These are phyloP conservation scores for Philypnodon macrostomus DNA, from an alignment of 2,797 vertebrate genomes.

Conservation along the genomic window DNA sequence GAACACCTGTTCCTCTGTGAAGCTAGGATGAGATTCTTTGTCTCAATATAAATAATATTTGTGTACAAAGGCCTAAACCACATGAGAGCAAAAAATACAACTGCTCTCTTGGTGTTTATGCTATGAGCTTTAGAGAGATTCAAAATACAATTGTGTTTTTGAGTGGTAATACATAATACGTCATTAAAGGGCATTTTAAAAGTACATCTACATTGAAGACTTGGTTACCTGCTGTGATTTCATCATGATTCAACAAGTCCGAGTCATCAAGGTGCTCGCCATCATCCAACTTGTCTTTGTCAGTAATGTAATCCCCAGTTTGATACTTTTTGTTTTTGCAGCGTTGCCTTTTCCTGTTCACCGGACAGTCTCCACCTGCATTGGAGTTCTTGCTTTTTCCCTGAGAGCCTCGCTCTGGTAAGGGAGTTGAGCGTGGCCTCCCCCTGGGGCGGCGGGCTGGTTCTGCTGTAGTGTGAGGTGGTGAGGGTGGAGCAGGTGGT, in stretches of 20 bases:
- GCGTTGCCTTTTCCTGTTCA: slow-evolving; percentile 86
- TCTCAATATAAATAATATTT: not conserved
- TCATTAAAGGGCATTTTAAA: no score
- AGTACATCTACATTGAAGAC: slow-evolving; percentile 5
- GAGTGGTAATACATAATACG: no score
- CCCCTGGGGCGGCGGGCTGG: slow-evolving; percentile 80
- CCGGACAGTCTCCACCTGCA: slow-evolving; percentile 65
- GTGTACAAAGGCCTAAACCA: not conserved
- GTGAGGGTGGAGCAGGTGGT: slow-evolving; percentile 47
- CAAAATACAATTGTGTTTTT: no score
- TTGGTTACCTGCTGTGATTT: slow-evolving; percentile 59
- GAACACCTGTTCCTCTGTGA: slow-evolving; percentile 53
- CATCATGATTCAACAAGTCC: slow-evolving; percentile 37
- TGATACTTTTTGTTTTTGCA: slow-evolving; percentile 93
- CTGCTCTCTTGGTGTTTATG: no score
- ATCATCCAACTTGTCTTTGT: slow-evolving; percentile 85
- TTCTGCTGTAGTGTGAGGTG: slow-evolving; percentile 36
- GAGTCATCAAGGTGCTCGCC: slow-evolving; percentile 58
- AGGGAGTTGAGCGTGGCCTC: slow-evolving; percentile 79
- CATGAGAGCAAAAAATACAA: not conserved
- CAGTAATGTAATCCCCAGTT: slow-evolving; percentile 91
- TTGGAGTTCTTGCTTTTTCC: slow-evolving; percentile 70
- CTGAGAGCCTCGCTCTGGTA: slow-evolving; percentile 73
- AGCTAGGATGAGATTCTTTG: slow-evolving; percentile 52
- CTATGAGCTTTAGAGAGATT: no score